Conservation (phyloP, 2,888 invertebrate species). For the Apocheima hispidaria region DNA sequence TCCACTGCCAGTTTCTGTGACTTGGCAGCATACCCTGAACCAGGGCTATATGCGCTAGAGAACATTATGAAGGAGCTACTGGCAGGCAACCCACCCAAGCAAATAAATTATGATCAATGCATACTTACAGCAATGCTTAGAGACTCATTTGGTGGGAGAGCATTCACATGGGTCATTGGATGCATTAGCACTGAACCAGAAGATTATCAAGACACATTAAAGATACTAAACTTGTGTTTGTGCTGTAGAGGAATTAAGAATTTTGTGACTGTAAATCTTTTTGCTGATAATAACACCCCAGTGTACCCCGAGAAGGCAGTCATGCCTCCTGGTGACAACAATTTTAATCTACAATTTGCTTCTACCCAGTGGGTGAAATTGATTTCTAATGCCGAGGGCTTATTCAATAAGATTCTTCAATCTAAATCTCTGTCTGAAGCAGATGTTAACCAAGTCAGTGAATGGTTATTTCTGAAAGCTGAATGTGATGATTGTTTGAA, state of each 20-base stretch:
- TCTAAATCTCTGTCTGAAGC: slow-evolving; percentile 89
- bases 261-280: slow-evolving; percentile 90
- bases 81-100: slow-evolving; percentile 84
- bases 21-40: slow-evolving; percentile 86
- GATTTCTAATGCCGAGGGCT: slow-evolving; percentile 93
- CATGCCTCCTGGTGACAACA: slow-evolving; percentile 66
- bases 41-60: slow-evolving; percentile 88
- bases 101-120: slow-evolving; percentile 88
- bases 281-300: slow-evolving; percentile 88
- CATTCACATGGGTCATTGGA: slow-evolving; percentile 90
- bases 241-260: slow-evolving; percentile 90
- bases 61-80: slow-evolving; percentile 87
- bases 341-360: slow-evolving; percentile 93
- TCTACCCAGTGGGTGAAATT: slow-evolving; percentile 93
- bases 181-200: slow-evolving; percentile 90
- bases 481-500: slow-evolving; percentile 94
- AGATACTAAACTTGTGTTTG: slow-evolving; percentile 88
- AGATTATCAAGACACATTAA: slow-evolving; percentile 89
- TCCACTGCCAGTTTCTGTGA: slow-evolving; percentile 92
- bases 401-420: slow-evolving; percentile 91
- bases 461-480: slow-evolving; percentile 94
- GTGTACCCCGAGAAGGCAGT: slow-evolving; percentile 75
- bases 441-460: slow-evolving; percentile 90
- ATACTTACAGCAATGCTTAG: slow-evolving; percentile 89
- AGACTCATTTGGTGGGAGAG: slow-evolving; percentile 91